Percentiles rank a stretch among this genome's conserved stretches.
Evolutionary conservation across 1,140 invertebrate species (phyloP).

Genomic region (Sminthurides bifidus): DNA sequence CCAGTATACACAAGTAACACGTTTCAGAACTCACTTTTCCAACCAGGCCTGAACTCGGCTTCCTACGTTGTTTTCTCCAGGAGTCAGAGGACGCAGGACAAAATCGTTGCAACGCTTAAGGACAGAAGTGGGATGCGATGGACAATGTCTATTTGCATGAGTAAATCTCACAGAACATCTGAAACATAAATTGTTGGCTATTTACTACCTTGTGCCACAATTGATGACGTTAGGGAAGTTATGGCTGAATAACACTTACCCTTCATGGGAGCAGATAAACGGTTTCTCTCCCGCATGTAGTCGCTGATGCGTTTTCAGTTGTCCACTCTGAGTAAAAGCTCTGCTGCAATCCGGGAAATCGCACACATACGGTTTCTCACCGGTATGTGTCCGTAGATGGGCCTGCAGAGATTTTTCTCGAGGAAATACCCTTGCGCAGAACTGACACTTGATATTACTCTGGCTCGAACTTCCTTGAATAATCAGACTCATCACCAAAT

Average conservation of each 20-base stretch:
- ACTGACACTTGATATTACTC: constrained; percentile 59
- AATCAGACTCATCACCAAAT: constrained; percentile 57
- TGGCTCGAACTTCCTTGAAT: constrained; percentile 57
- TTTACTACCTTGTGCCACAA: too few relatives aligned
- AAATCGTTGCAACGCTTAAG: constrained; percentile 46
- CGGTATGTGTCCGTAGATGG: constrained; percentile 68
- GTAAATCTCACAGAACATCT: constrained; percentile 56
- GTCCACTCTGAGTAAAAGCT: constrained; percentile 70
- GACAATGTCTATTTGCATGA: constrained; percentile 67
- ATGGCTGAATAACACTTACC: constrained; percentile 38
- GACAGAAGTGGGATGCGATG: constrained; percentile 48
- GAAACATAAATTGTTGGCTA: too few relatives aligned
- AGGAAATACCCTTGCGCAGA: constrained; percentile 63
- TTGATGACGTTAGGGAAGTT: constrained; percentile 1
- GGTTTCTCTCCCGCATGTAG: constrained; percentile 73
- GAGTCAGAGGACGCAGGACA: constrained; percentile 41
- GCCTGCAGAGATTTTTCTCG: constrained; percentile 68
- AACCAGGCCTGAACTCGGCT: constrained; percentile 47
- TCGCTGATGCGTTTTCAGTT: constrained; percentile 66
- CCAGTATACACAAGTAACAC: background rate
- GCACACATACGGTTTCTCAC: constrained; percentile 64
- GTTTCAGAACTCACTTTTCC: constrained; percentile 40
- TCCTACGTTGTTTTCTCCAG: constrained; percentile 42
- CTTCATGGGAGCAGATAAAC: constrained; percentile 56
- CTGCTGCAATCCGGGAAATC: constrained; percentile 63